These are phyloP conservation scores for Nomada fabriciana DNA, from an alignment of 2,888 invertebrate genomes.

Conservation along the genomic window DNA sequence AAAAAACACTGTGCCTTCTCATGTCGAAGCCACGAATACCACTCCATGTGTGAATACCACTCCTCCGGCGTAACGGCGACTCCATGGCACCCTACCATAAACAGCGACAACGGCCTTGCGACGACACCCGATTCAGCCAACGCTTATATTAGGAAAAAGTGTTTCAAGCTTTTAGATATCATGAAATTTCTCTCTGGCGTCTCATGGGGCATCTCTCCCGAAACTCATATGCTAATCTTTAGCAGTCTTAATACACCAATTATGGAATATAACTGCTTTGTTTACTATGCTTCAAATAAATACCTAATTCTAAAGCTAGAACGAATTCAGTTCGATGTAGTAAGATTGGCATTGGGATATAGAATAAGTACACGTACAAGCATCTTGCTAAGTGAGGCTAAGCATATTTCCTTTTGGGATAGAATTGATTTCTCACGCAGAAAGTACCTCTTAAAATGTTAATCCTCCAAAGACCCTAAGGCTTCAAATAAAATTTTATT, in stretches of 20 bases:
- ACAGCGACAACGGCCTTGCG: too few relatives aligned
- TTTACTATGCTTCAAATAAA: neutral
- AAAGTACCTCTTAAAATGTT: neutral
- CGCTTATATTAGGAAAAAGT: neutral
- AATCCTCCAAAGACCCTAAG: neutral
- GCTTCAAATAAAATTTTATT: neutral
- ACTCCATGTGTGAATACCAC: too few relatives aligned
- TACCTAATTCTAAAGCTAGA: neutral
- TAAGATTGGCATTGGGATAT: constrained; percentile 8
- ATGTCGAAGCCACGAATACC: too few relatives aligned
- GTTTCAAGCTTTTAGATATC: neutral
- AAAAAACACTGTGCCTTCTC: too few relatives aligned
- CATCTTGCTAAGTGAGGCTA: neutral
- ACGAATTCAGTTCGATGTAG: constrained; percentile 1
- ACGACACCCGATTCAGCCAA: too few relatives aligned
- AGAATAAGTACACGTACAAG: constrained; percentile 6
- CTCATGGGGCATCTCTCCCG: neutral
- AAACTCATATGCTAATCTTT: neutral
- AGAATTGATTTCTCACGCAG: neutral
- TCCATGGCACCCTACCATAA: too few relatives aligned
- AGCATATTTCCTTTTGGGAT: neutral
- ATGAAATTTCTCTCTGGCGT: neutral
- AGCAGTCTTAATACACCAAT: neutral
- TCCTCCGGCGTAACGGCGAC: too few relatives aligned
- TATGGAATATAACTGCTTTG: neutral